phyloP scores from a whole-genome alignment of 2,888 invertebrate genomes.

The Sarcophaga rosellei region DNA sequence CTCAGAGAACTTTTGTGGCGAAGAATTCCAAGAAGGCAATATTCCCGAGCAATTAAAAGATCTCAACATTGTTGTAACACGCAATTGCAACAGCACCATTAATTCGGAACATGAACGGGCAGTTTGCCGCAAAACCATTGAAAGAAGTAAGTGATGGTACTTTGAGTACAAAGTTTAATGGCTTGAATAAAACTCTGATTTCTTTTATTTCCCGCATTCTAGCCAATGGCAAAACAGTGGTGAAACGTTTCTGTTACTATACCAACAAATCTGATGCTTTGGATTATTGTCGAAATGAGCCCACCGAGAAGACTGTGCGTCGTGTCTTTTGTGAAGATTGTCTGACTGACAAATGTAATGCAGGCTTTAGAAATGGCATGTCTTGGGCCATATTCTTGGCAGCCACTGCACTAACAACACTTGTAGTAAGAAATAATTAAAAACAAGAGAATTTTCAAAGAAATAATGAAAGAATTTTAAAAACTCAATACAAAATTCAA shows the following conservation, averaged over 20 bases:
- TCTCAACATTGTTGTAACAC: slow-evolving; percentile 75
- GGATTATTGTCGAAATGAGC: slow-evolving; percentile 74
- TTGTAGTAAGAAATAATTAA: slow-evolving; percentile 25
- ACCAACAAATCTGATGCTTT: slow-evolving; percentile 79
- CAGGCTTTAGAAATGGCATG: slow-evolving; percentile 42
- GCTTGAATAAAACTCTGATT: not conserved
- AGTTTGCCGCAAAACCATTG: slow-evolving; percentile 79
- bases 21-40: slow-evolving; percentile 76
- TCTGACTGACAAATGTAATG: slow-evolving; percentile 76
- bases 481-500: not conserved
- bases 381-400: slow-evolving; percentile 64
- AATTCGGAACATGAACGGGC: slow-evolving; percentile 78
- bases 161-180: not conserved
- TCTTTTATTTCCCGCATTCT: not conserved
- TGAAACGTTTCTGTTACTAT: slow-evolving; percentile 80
- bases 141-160: slow-evolving; percentile 74
- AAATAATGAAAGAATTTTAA: not conserved
- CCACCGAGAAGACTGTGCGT: slow-evolving; percentile 76
- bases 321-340: slow-evolving; percentile 78
- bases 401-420: slow-evolving; percentile 54
- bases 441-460: not conserved
- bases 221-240: slow-evolving; percentile 76
- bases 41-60: slow-evolving; percentile 75
- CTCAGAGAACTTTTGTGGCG: slow-evolving; percentile 78
- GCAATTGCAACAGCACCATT: slow-evolving; percentile 76